Percentiles rank a stretch among this genome's conserved stretches.
Conservation (phyloP, 2,888 invertebrate species). For the Drosophila paranaensis region DNA sequence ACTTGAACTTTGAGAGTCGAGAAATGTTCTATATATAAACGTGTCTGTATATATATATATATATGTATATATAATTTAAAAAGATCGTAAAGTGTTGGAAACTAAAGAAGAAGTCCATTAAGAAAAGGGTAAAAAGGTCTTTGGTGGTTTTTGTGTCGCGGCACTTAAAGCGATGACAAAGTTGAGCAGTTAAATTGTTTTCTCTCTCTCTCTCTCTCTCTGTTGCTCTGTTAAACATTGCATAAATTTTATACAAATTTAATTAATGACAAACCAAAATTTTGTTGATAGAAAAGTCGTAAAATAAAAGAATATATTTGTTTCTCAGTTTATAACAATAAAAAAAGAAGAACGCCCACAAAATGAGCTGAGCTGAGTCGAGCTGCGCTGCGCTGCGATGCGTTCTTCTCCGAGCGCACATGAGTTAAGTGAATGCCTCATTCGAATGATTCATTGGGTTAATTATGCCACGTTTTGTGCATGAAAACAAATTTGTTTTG, state of each 20-base stretch:
- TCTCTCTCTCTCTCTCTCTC: background rate
- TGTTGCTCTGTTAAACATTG: background rate
- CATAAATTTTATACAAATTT: conserved; percentile 39
- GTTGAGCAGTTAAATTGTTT: conserved; percentile 14
- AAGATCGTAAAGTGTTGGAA: conserved; percentile 38
- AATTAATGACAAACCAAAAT: conserved; percentile 42
- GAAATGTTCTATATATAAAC: background rate
- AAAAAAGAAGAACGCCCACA: conserved; percentile 31
- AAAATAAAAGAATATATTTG: conserved; percentile 26
- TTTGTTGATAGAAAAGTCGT: conserved; percentile 30
- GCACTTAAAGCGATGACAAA: conserved; percentile 27
- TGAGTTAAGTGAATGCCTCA: conserved; percentile 5
- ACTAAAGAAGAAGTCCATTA: conserved; percentile 33
- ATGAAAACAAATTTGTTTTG: conserved; percentile 3
- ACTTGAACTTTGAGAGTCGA: conserved; percentile 31
- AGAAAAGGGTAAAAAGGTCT: conserved; percentile 25
- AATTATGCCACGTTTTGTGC: conserved; percentile 36
- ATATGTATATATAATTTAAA: conserved; percentile 1
- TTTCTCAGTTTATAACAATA: conserved; percentile 26
- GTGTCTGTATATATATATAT: background rate
- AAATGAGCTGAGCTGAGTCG: conserved; percentile 2
- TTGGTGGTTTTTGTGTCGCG: conserved; percentile 2
- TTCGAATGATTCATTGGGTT: conserved; percentile 38
- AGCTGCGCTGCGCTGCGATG: background rate
- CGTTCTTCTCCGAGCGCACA: conserved; percentile 1